phyloP scores from a whole-genome alignment of 2,113 vertebrate species.

The Ceratotherium simum region DNA sequence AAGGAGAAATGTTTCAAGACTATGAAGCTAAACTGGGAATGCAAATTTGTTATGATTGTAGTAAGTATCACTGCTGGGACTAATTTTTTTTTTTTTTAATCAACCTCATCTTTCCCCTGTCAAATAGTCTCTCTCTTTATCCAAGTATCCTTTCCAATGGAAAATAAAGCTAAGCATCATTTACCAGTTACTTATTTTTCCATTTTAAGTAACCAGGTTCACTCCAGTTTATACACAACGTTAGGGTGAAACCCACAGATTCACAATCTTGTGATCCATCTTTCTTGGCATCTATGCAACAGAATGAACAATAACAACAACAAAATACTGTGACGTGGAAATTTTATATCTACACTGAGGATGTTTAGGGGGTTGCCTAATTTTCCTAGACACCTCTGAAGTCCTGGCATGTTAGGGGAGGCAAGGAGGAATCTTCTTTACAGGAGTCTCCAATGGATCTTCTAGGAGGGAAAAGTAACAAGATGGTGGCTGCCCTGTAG shows the following conservation, averaged over 20 bases:
- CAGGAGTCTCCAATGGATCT: neutral
- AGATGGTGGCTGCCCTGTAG: neutral
- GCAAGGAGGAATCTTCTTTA: neutral
- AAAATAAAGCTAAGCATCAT: conserved; percentile 69
- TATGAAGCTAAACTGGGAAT: conserved; percentile 26
- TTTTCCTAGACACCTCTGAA: neutral
- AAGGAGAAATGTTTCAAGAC: conserved; percentile 55
- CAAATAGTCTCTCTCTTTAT: conserved; percentile 59
- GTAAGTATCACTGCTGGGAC: neutral
- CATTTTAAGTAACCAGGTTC: neutral
- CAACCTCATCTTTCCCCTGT: conserved; percentile 52
- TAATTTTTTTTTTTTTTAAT: conserved; percentile 23
- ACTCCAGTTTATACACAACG: neutral
- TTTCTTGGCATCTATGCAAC: neutral
- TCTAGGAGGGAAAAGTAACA: neutral
- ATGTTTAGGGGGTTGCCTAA: neutral
- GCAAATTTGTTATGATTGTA: conserved; percentile 50
- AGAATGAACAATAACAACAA: neutral
- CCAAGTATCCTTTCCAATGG: conserved; percentile 55
- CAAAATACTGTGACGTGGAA: neutral
- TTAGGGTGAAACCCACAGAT: neutral
- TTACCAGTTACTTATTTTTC: neutral
- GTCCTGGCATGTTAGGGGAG: neutral
- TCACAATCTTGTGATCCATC: neutral
- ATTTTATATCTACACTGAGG: neutral